Evolutionary conservation across 2,113 vertebrate species (phyloP).

Genomic region (Nasalis larvatus): DNA sequence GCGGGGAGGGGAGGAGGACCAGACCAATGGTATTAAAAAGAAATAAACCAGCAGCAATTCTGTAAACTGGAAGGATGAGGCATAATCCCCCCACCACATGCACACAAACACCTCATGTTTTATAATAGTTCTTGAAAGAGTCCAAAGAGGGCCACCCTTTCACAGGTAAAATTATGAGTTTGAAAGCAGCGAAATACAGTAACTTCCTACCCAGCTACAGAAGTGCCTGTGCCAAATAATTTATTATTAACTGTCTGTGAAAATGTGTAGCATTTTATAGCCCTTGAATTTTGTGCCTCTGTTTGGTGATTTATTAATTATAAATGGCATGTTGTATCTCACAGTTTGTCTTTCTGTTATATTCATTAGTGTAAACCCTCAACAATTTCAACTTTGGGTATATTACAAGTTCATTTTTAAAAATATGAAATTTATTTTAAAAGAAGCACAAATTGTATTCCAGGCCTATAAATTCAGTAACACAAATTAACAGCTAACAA

Average conservation of each 20-base stretch:
- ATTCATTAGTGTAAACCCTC: background rate
- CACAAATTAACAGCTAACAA: background rate
- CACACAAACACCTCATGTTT: background rate
- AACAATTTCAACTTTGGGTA: conserved; percentile 10
- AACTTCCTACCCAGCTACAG: conserved; percentile 24
- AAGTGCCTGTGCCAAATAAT: conserved; percentile 7
- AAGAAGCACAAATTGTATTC: background rate
- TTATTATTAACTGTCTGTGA: conserved; percentile 13
- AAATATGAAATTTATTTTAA: background rate
- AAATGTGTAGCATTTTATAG: conserved; percentile 9
- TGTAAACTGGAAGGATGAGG: background rate
- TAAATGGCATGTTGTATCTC: background rate
- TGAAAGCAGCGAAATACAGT: conserved; percentile 12
- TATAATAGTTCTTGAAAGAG: background rate
- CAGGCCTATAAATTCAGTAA: background rate
- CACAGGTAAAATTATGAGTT: background rate
- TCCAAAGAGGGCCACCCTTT: background rate
- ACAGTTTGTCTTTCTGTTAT: background rate
- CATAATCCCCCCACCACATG: background rate
- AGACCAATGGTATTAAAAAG: background rate
- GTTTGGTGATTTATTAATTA: background rate
- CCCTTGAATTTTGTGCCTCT: conserved; percentile 23
- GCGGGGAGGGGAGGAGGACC: background rate
- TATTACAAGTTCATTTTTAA: background rate
- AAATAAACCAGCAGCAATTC: background rate